Conservation (phyloP, 2,113 vertebrate genomes). For the Lagopus leucura region DNA sequence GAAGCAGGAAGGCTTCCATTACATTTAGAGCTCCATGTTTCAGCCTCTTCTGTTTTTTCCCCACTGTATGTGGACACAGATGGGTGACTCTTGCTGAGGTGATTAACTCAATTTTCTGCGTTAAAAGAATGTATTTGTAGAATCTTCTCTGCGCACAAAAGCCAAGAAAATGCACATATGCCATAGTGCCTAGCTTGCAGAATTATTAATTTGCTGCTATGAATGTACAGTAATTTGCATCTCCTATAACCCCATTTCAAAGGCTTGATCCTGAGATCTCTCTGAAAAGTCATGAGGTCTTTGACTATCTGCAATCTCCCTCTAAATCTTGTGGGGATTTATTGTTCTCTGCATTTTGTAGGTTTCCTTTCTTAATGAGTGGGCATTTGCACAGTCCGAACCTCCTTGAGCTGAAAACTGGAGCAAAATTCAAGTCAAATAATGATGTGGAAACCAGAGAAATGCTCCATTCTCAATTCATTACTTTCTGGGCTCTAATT, state of each 20-base stretch:
- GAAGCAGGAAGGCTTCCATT: not conserved
- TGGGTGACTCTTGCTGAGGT: not conserved
- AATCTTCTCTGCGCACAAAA: not conserved
- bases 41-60: not conserved
- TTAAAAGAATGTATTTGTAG: not conserved
- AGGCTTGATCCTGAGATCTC: not conserved
- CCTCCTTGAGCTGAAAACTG: not conserved
- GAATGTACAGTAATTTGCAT: not conserved
- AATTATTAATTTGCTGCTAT: not conserved
- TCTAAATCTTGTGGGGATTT: not conserved
- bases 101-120: not conserved
- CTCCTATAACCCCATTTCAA: not conserved
- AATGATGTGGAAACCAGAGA: not conserved
- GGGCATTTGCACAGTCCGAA: not conserved
- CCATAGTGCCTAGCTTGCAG: not conserved
- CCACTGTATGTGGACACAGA: not conserved
- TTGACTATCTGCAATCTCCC: not conserved
- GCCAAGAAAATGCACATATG: not conserved
- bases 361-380: not conserved
- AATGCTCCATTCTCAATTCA: not conserved
- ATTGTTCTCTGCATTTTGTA: not conserved
- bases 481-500: not conserved
- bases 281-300: not conserved
- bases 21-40: not conserved
- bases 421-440: constrained; percentile 1